Percentiles rank a stretch among this genome's conserved stretches.
phyloP scores from a whole-genome alignment of 2,797 vertebrate genomes.

The Nyctibius grandis region DNA sequence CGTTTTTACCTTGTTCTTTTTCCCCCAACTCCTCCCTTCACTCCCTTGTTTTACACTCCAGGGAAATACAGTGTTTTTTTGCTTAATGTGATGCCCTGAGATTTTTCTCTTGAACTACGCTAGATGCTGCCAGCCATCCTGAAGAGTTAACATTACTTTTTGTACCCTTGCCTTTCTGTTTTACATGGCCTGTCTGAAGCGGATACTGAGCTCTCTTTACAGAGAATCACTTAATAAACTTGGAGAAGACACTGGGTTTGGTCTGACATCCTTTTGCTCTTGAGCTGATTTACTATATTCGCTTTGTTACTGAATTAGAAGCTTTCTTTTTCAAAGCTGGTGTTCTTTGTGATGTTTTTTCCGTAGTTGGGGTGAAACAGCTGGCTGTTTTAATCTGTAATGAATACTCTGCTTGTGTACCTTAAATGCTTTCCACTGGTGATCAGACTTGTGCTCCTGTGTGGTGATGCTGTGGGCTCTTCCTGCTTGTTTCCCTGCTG shows the following conservation, averaged over 20 bases:
- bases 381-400: not conserved
- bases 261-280: not conserved
- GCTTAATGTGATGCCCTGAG: not conserved
- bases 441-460: not conserved
- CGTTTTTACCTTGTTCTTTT: not conserved
- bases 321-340: not conserved
- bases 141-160: not conserved
- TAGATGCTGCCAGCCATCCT: not conserved
- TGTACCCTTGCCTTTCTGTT: not conserved
- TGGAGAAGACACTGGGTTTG: not conserved
- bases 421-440: not conserved
- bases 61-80: not conserved
- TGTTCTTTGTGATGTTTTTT: not conserved
- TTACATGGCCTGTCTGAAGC: not conserved
- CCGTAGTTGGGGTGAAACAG: not conserved
- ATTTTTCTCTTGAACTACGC: not conserved
- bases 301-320: not conserved
- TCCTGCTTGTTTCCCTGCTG: not conserved
- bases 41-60: not conserved
- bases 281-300: not conserved
- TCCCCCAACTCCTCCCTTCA: not conserved
- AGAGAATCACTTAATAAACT: not conserved
- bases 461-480: not conserved
- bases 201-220: not conserved
- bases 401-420: not conserved